Percentiles rank a stretch among this genome's conserved stretches.
phyloP scores from a whole-genome alignment of 2,797 vertebrate genomes.

The Labeo calbasu region DNA sequence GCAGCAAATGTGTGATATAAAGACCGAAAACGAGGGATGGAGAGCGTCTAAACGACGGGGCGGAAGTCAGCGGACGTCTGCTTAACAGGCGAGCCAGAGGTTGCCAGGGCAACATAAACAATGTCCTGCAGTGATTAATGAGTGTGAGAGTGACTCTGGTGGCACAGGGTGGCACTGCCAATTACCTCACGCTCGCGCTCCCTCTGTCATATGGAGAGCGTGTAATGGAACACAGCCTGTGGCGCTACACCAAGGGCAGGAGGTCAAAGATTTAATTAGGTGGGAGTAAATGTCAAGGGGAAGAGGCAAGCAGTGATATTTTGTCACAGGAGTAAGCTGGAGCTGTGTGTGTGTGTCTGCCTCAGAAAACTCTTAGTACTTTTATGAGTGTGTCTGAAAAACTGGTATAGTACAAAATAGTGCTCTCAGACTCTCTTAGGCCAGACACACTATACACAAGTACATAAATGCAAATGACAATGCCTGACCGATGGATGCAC shows the following conservation, averaged over 20 bases:
- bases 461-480: not conserved
- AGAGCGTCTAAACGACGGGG: slow-evolving; percentile 1
- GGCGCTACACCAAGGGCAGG: slow-evolving; percentile 56
- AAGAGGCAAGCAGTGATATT: slow-evolving; percentile 60
- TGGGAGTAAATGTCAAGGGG: slow-evolving; percentile 69
- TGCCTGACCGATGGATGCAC: not conserved
- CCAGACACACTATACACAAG: not conserved
- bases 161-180: slow-evolving; percentile 41
- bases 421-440: slow-evolving; percentile 41
- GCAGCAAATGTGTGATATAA: not conserved
- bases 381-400: not conserved
- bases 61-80: slow-evolving; percentile 25
- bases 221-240: slow-evolving; percentile 40
- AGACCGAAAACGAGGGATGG: not conserved
- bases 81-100: slow-evolving; percentile 49
- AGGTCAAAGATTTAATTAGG: slow-evolving; percentile 76
- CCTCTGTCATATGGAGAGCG: not conserved
- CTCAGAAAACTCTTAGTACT: slow-evolving; percentile 4
- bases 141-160: slow-evolving; percentile 51
- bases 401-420: slow-evolving; percentile 13
- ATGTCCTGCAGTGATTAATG: slow-evolving; percentile 55
- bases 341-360: slow-evolving; percentile 2
- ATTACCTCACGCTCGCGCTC: slow-evolving; percentile 31
- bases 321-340: slow-evolving; percentile 31
- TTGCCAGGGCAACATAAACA: slow-evolving; percentile 54